A percentile compares a stretch with the other conserved stretches of the same genome.
phyloP scores from a whole-genome alignment of 2,888 invertebrate genomes.

The Cantharis nigra region DNA sequence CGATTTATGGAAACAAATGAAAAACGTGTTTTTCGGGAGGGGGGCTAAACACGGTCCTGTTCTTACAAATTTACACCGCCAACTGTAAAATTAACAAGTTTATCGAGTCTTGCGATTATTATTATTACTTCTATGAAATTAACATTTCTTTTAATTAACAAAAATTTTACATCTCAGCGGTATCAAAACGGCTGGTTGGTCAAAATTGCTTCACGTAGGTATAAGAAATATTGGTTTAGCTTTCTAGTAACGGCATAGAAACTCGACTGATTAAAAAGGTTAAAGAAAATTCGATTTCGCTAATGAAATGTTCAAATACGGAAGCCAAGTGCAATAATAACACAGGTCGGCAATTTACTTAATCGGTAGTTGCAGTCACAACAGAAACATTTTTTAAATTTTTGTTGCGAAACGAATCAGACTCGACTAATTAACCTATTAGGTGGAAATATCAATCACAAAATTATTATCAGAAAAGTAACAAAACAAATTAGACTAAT shows the following conservation, averaged over 20 bases:
- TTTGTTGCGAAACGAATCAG: neutral
- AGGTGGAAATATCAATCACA: neutral
- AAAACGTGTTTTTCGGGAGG: neutral
- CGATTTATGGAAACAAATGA: neutral
- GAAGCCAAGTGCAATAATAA: neutral
- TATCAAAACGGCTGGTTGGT: neutral
- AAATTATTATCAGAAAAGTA: neutral
- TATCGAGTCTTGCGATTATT: neutral
- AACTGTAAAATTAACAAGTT: neutral
- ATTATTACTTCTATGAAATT: neutral
- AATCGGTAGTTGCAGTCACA: neutral
- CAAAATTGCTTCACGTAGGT: neutral
- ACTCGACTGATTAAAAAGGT: neutral
- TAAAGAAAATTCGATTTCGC: conserved; percentile 6
- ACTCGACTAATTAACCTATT: neutral
- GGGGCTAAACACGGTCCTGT: neutral
- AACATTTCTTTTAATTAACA: neutral
- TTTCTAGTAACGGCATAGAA: neutral
- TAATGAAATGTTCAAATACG: neutral
- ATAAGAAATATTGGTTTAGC: neutral
- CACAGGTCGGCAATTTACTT: neutral
- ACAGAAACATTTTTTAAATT: neutral
- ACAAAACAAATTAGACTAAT: neutral
- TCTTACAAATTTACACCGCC: neutral
- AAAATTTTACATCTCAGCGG: neutral